These are phyloP conservation scores for Vombatus ursinus DNA, from an alignment of 2,113 vertebrate genomes.

Conservation along the genomic window DNA sequence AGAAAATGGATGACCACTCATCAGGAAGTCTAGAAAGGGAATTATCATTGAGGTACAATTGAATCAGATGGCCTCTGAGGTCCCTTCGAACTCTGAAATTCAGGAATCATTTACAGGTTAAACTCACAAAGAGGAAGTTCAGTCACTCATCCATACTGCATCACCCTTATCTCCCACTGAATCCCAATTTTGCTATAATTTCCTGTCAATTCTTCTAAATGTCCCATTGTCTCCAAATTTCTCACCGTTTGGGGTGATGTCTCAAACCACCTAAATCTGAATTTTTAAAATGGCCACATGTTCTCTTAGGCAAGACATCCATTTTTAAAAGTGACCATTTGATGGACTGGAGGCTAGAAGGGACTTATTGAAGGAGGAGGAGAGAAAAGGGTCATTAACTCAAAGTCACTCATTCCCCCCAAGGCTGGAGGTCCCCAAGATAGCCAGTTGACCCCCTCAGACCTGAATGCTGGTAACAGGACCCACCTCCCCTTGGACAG, in stretches of 20 bases:
- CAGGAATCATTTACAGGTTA: neutral
- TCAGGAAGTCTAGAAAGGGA: neutral
- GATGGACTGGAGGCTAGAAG: neutral
- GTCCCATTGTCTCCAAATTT: neutral
- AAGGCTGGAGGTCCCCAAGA: neutral
- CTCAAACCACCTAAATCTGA: neutral
- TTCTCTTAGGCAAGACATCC: neutral
- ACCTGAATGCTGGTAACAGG: neutral
- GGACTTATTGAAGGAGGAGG: neutral
- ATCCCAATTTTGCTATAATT: neutral
- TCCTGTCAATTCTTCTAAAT: neutral
- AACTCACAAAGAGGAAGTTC: neutral
- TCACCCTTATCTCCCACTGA: neutral
- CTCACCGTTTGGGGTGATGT: neutral
- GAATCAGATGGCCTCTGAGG: neutral
- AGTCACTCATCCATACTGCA: neutral
- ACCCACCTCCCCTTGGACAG: neutral
- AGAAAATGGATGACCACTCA: neutral
- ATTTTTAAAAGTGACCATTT: neutral
- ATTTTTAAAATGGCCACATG: neutral
- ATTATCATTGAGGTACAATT: neutral
- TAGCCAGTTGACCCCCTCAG: neutral
- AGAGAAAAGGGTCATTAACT: neutral
- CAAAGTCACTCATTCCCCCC: neutral
- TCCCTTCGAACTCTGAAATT: neutral